Percentiles rank a stretch among this genome's conserved stretches.
Evolutionary conservation across 1,140 invertebrate genomes (phyloP).

Genomic region (Brachionus rubens): DNA sequence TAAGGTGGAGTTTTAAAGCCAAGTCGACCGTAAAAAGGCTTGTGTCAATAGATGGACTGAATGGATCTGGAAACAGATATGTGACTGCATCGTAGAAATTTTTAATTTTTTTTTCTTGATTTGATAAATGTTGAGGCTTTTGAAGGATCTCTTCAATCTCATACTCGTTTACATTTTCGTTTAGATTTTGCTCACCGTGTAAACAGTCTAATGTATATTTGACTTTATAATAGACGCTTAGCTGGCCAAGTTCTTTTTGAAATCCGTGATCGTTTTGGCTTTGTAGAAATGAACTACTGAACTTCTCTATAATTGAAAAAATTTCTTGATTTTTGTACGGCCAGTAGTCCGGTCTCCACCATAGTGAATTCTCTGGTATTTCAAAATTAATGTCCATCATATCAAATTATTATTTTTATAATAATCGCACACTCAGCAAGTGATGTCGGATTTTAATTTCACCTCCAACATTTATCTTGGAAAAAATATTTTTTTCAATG

Average conservation of each 20-base stretch:
- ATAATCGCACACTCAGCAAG: no score
- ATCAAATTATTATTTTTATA: no score
- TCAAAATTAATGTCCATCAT: slow-evolving; percentile 11
- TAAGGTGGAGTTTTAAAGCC: background rate
- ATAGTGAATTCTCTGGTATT: background rate
- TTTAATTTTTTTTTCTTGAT: background rate
- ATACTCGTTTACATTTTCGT: background rate
- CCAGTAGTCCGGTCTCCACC: slow-evolving; percentile 7
- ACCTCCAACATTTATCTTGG: no score
- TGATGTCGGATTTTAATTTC: no score
- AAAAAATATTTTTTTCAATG: no score
- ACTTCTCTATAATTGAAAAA: background rate
- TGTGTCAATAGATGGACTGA: background rate
- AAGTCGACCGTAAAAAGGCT: background rate
- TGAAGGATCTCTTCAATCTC: background rate
- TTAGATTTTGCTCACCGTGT: background rate
- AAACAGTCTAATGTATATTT: background rate
- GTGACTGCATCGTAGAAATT: background rate
- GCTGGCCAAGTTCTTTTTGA: background rate
- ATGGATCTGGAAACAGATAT: background rate
- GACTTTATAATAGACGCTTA: background rate
- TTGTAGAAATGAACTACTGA: background rate
- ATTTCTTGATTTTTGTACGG: slow-evolving; percentile 8
- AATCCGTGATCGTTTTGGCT: background rate
- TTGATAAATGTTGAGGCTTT: background rate